Conservation (phyloP, 1,140 invertebrate species). For the Macrobrachium rosenbergii region DNA sequence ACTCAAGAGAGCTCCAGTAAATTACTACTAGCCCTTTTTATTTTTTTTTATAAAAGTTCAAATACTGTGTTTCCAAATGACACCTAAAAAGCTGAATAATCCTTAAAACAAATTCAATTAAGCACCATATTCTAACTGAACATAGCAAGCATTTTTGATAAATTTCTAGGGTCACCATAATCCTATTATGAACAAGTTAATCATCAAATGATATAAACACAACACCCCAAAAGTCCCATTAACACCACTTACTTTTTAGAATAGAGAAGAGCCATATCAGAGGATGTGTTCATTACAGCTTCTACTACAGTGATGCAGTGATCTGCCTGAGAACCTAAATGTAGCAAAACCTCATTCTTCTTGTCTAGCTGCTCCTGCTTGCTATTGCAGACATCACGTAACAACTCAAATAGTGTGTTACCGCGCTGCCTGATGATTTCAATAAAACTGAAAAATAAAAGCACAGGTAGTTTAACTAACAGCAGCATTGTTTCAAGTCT, state of each 20-base stretch:
- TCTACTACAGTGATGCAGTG: slow-evolving; percentile 88
- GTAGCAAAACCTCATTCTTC: slow-evolving; percentile 84
- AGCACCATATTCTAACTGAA: neutral
- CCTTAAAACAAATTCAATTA: neutral
- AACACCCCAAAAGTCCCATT: neutral
- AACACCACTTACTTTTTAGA: slow-evolving; percentile 80
- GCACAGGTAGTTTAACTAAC: neutral
- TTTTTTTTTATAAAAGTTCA: too few species aligned
- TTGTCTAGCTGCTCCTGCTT: slow-evolving; percentile 86
- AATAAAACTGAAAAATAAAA: slow-evolving; percentile 76
- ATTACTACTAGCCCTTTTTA: too few species aligned
- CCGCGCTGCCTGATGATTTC: slow-evolving; percentile 86
- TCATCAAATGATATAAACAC: neutral
- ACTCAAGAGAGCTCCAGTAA: too few species aligned
- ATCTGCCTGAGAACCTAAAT: slow-evolving; percentile 85
- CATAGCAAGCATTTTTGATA: neutral
- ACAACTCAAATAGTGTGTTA: slow-evolving; percentile 82
- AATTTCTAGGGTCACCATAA: neutral
- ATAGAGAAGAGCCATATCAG: slow-evolving; percentile 86
- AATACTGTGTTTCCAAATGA: too few species aligned
- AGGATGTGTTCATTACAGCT: slow-evolving; percentile 82
- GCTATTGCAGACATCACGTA: slow-evolving; percentile 86
- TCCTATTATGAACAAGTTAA: neutral
- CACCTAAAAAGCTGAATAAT: neutral
- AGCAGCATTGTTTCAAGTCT: neutral